Conservation (phyloP, 64 coral and sea anemone species). For the Dendronephthya gigantea region DNA sequence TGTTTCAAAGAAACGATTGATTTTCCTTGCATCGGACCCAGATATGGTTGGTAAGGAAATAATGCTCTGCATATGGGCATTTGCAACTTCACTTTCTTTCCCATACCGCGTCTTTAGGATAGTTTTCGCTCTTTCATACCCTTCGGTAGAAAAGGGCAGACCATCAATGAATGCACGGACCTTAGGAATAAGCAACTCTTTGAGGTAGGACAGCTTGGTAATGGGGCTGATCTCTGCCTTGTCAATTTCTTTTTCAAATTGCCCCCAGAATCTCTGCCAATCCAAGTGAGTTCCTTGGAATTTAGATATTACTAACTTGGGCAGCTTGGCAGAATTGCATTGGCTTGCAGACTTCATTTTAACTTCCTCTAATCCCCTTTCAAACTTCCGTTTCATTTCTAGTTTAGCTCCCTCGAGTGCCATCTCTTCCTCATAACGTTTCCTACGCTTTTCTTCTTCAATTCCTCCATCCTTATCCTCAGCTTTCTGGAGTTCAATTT, state of each 20-base stretch:
- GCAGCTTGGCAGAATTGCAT: too few relatives aligned
- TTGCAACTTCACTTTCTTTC: constrained; percentile 7
- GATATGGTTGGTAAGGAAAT: constrained; percentile 20
- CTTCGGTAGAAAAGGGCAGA: not conserved
- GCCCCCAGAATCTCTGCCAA: not conserved
- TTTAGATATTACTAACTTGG: not conserved
- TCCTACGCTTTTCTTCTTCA: too few relatives aligned
- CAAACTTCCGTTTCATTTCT: too few relatives aligned
- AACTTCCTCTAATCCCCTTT: too few relatives aligned
- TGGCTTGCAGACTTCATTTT: too few relatives aligned
- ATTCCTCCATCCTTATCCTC: too few relatives aligned
- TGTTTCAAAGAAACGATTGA: constrained; percentile 15
- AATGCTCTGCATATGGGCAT: not conserved
- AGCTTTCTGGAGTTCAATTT: too few relatives aligned
- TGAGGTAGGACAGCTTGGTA: not conserved
- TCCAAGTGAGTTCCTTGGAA: not conserved
- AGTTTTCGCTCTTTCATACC: constrained; percentile 24
- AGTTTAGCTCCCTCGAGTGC: too few relatives aligned
- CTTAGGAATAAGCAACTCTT: not conserved
- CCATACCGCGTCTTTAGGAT: constrained; percentile 19
- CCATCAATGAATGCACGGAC: not conserved
- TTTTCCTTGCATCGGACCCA: too few relatives aligned
- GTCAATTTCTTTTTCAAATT: not conserved
- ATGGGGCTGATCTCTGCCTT: not conserved
- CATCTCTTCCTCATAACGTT: too few relatives aligned